These are phyloP conservation scores for Sthenelais limicola DNA, from an alignment of 2,888 invertebrate species.

Conservation along the genomic window DNA sequence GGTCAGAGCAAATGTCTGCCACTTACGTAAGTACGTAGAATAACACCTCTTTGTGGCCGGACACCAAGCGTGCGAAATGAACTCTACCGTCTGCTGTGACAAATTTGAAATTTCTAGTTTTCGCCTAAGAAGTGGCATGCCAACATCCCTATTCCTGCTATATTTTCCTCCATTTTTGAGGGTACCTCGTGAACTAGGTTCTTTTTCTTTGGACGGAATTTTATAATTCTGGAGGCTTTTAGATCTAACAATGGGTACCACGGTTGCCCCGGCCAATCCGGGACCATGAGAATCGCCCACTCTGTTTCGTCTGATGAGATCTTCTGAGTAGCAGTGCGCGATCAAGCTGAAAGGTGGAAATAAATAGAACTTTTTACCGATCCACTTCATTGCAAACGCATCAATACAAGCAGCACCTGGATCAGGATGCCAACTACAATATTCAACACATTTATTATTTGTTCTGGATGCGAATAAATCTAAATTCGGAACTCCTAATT, in stretches of 20 bases:
- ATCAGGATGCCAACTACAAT: neutral
- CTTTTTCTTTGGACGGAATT: neutral
- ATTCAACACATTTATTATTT: neutral
- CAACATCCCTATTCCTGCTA: neutral
- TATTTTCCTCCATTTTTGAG: too few relatives aligned
- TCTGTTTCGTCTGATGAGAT: neutral
- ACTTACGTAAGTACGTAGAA: neutral
- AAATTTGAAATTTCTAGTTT: neutral
- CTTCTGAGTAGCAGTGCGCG: neutral
- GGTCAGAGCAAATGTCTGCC: neutral
- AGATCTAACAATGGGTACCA: neutral
- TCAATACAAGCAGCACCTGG: neutral
- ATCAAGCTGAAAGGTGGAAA: constrained; percentile 17
- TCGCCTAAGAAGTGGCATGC: neutral
- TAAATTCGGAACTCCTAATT: neutral
- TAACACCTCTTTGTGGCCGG: neutral
- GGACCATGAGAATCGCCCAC: neutral
- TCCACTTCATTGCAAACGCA: constrained; percentile 5
- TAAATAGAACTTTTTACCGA: neutral
- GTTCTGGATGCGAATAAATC: neutral
- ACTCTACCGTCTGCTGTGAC: neutral
- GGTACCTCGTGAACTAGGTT: neutral
- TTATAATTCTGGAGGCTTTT: neutral
- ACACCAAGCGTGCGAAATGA: neutral
- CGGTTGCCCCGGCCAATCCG: neutral